Percentiles rank a stretch among this genome's conserved stretches.
Evolutionary conservation across 2,797 vertebrate species (phyloP).

Genomic region (Okamejei kenojei): DNA sequence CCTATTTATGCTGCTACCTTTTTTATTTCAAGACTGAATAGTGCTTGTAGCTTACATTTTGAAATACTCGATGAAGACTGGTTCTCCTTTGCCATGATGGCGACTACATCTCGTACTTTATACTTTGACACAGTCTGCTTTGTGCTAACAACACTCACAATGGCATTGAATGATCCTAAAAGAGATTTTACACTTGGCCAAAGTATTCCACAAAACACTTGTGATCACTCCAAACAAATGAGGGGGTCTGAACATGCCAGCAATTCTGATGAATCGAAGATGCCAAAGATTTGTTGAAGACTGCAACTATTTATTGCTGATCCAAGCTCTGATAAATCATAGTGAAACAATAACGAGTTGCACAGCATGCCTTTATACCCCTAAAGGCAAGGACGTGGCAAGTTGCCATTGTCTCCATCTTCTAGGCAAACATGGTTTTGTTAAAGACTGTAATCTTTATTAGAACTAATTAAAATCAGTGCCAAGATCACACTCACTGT

Average conservation of each 20-base stretch:
- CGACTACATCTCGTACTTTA: no score
- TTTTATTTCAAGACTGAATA: no score
- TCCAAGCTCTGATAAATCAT: conserved; percentile 4
- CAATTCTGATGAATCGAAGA: neutral
- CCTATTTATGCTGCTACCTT: no score
- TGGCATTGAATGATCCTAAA: neutral
- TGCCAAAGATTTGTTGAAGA: neutral
- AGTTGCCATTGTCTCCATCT: conserved; percentile 9
- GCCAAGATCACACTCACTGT: conserved; percentile 12
- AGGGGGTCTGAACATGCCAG: neutral
- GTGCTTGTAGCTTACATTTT: no score
- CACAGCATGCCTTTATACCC: neutral
- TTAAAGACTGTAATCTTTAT: conserved; percentile 31
- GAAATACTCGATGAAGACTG: no score
- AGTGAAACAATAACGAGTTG: neutral
- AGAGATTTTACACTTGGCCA: neutral
- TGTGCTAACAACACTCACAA: no score
- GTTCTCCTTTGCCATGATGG: no score
- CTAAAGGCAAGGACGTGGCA: conserved; percentile 1
- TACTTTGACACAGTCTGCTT: no score
- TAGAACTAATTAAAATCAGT: conserved; percentile 20
- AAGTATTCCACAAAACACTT: neutral
- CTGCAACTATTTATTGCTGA: conserved; percentile 22
- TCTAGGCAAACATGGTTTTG: neutral
- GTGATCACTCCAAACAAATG: neutral